Base-by-base conservation (phyloP, 2,888 invertebrate species). In the Philereme transversata region DNA sequence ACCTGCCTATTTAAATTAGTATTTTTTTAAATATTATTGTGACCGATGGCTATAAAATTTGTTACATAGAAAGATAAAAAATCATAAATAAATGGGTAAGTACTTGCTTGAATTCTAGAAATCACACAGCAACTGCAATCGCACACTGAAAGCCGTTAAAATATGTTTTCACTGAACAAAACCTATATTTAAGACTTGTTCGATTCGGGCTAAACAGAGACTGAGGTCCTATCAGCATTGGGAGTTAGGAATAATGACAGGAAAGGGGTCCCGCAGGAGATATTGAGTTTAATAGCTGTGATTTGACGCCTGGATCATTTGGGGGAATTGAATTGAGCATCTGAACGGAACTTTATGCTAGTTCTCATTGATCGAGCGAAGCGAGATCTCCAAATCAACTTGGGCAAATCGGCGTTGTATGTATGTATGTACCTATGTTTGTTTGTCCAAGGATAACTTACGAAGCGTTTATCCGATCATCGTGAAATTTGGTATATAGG, bases 201-300 rank as follows among this genome's bases (percentile, higher is more conserved):
- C 51, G 49, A 56, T 51, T 41, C 56, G 60, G 64, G 60, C 36
- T 50, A 11, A 11, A 34, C 10, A n/a, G 35, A 4, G 51, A 59
- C 58, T 60, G 55, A 54, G 38, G 40, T 41, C 33, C 38, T 34
- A 34, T 40, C 40, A 9, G 22, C n/a, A 40, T 38, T 5, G 7
- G 47, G 57, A 22, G 50, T 40, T 41, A 41, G 51, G 62, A 70
- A 71, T 75, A 74, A 75, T 76, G 61, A 56, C 77, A 74, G 78
- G 78, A 82, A 33, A 69, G 73, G 72, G 69, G 60, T 70, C 69
- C 70, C 33, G 77, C 51, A 76, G 53, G 77, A 76, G 48, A 22
- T 76, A 70, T 59, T 57, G 64, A 61, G 64, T 36, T 68, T 71
- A 74, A 71, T 80, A 22, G 22, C 76, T 71, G 75, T 73, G 74